Base-by-base conservation (phyloP, 2,888 invertebrate species). In the Sycophila texana region DNA sequence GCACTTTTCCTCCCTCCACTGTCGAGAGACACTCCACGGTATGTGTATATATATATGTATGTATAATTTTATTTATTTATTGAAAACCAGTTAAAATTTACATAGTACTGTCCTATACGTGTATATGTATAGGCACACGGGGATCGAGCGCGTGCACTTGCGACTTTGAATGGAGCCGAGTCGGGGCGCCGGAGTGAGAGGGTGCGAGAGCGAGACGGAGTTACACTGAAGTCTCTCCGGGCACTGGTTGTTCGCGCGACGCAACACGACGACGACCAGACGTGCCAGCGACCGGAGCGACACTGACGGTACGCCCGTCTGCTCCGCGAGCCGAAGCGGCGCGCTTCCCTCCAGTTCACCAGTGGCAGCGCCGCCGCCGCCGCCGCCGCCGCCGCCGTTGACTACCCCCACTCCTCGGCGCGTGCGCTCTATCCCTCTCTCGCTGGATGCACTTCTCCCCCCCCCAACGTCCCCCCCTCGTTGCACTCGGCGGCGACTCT, bases 261-360 rank as follows among this genome's bases (percentile, higher is more conserved):
- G n/a, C 53, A n/a, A 53, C 53, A n/a, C 22, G 67, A n/a, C 65
- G 72, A 74, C 65, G 72, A 74, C 87, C 87, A 83, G 82, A 85
- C 86, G 86, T 83, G 82, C 83, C 86, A 86, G 86, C 87, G 86
- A 87, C 84, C 87, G 86, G 86, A 90, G 87, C 89, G 85, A 89
- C 86, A 90, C 89, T 90, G 89, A 87, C 63, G 80, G 83, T 84
- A 84, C 60, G 70, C 58, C 47, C 82, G 84, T 83, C 83, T 82
- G 82, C 83, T 84, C 72, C 49, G 82, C 80, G 65, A 77, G 66
- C n/a, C 39, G 39, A 10, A 39, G 39, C 39, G 39, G 39, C 39
- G 39, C 30, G 39, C 39, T 39, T 39, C 39, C 39, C 39, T 39
- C 39, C 39, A 39, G 39, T 39, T 39, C 39, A 10, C 39, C 10